phyloP scores from a whole-genome alignment of 1,140 invertebrate genomes.

The Drosophila funebris region DNA sequence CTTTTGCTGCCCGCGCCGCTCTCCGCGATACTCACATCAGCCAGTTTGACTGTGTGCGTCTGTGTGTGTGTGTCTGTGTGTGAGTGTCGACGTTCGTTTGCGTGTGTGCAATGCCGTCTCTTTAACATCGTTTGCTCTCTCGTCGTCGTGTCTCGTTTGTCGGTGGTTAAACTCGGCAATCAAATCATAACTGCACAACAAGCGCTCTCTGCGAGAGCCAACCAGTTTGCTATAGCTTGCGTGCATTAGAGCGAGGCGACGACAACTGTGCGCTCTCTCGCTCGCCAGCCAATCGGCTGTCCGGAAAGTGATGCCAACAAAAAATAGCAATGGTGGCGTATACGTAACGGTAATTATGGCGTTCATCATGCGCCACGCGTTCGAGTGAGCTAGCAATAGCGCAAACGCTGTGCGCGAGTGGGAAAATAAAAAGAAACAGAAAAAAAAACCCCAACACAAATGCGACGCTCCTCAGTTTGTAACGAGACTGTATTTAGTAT shows the following conservation, averaged over 20 bases:
- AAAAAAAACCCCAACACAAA: conserved; percentile 28
- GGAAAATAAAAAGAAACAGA: conserved; percentile 10
- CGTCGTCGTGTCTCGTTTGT: conserved; percentile 76
- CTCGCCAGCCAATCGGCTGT: conserved; percentile 62
- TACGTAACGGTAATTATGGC: conserved; percentile 84
- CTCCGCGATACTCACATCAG: conserved; percentile 42
- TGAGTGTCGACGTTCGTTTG: background rate
- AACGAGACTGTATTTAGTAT: conserved; percentile 83
- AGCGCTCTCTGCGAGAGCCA: conserved; percentile 42
- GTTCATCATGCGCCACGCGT: conserved; percentile 71
- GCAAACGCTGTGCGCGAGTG: conserved; percentile 12
- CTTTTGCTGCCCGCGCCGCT: conserved; percentile 69
- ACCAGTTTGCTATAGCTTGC: conserved; percentile 45
- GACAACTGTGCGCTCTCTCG: conserved; percentile 31
- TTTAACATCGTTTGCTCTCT: conserved; percentile 61
- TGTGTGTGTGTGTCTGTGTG: conserved; percentile 14
- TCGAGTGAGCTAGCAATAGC: conserved; percentile 43
- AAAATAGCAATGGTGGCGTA: conserved; percentile 83
- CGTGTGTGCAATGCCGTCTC: conserved; percentile 42
- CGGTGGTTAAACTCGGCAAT: conserved; percentile 80
- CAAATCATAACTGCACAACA: conserved; percentile 78
- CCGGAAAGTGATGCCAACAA: conserved; percentile 45
- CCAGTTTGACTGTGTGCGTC: background rate
- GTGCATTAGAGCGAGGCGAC: conserved; percentile 16
- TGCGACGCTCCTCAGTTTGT: conserved; percentile 73